These are phyloP conservation scores for Homarus americanus DNA, from an alignment of 1,140 invertebrate species.

Conservation along the genomic window DNA sequence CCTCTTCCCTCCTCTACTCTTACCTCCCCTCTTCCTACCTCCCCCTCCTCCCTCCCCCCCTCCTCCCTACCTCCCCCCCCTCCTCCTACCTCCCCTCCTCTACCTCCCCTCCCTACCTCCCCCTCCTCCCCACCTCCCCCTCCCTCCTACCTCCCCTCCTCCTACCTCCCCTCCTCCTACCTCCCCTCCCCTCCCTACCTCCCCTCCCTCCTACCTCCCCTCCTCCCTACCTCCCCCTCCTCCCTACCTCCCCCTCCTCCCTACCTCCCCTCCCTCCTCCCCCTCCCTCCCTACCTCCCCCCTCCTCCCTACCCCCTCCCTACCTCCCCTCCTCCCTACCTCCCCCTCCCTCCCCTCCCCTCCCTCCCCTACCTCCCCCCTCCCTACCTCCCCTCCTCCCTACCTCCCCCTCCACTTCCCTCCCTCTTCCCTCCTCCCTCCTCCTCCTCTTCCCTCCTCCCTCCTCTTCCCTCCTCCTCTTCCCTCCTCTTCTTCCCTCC, in stretches of 20 bases:
- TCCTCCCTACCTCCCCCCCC: no score
- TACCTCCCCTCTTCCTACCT: not conserved
- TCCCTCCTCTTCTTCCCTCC: not conserved
- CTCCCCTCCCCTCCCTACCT: not conserved
- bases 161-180: not conserved
- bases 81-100: no score
- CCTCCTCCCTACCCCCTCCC: not conserved
- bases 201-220: not conserved
- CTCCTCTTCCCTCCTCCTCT: slow-evolving; percentile 27
- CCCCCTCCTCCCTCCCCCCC: no score
- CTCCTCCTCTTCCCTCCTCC: slow-evolving; percentile 9
- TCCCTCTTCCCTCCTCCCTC: not conserved
- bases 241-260: not conserved
- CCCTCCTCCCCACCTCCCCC: no score
- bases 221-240: not conserved
- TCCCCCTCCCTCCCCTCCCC: slow-evolving; percentile 10
- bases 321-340: not conserved
- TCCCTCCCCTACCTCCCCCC: slow-evolving; percentile 25
- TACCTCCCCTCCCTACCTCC: not conserved
- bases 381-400: not conserved
- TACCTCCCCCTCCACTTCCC: not conserved
- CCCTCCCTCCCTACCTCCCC: not conserved
- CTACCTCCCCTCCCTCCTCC: not conserved
- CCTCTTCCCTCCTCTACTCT: not conserved
- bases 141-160: not conserved